A percentile compares a stretch with the other conserved stretches of the same genome.
Evolutionary conservation across 2,797 vertebrate genomes (phyloP).

Genomic region (Melanotaenia maccullochi): DNA sequence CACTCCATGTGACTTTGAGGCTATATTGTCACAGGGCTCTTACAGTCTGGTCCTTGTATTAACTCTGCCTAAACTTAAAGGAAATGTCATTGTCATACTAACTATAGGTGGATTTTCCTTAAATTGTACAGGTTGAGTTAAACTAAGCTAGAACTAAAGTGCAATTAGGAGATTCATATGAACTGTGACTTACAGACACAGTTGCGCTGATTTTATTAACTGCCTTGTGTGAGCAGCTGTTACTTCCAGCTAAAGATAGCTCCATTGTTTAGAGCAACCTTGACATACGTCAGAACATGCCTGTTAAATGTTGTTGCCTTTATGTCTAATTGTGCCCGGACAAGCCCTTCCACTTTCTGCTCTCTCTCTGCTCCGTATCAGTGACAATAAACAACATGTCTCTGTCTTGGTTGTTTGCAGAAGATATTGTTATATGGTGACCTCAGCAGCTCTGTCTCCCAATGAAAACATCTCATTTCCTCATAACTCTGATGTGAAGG

Average conservation of each 20-base stretch:
- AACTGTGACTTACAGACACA: background rate
- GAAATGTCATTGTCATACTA: background rate
- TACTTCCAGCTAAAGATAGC: slow-evolving; percentile 57
- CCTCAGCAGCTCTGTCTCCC: slow-evolving; percentile 54
- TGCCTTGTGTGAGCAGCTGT: slow-evolving; percentile 49
- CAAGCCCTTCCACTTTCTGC: slow-evolving; percentile 14
- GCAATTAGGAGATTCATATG: background rate
- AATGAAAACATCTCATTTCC: slow-evolving; percentile 53
- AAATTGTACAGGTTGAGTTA: too few relatives aligned
- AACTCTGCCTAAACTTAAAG: background rate
- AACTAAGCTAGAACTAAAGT: background rate
- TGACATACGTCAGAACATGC: slow-evolving; percentile 45
- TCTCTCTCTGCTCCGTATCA: slow-evolving; percentile 17
- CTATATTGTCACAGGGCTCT: background rate
- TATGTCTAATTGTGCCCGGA: slow-evolving; percentile 35
- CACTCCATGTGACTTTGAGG: slow-evolving; percentile 23
- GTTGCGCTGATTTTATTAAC: slow-evolving; percentile 52
- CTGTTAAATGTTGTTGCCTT: slow-evolving; percentile 38
- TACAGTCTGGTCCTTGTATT: background rate
- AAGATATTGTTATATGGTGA: slow-evolving; percentile 44
- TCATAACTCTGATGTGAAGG: slow-evolving; percentile 63
- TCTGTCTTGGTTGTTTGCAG: slow-evolving; percentile 44
- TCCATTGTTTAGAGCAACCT: slow-evolving; percentile 49
- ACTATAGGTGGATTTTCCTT: background rate
- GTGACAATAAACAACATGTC: slow-evolving; percentile 37